Evolutionary conservation across 2,888 invertebrate genomes (phyloP), one percentile per base, ranked within the genome.

Genomic region (Asteroscopus sphinx): DNA sequence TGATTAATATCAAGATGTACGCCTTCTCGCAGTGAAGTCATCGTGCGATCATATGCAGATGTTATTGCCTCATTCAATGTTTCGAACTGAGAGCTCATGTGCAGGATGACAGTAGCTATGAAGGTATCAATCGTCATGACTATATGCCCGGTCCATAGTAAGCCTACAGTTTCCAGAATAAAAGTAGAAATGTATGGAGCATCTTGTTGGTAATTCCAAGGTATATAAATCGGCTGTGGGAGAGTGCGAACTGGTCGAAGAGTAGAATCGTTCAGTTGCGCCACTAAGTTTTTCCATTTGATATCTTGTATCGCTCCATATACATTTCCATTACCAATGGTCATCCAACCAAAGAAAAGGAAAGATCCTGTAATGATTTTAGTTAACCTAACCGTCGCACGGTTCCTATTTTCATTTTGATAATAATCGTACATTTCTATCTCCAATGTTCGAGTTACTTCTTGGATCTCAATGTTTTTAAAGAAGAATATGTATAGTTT

Each of bases 101-200:
- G 93, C 0, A 93, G 73, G 49, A 94, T 92, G 12, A 94, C 71
- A 2, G 93, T 89, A 6, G 88, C 94, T 55, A 94, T 92, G 60
- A 93, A 91, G 0, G 93, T 93, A 59, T 94, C 94, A 45, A 93
- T 91, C 0, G 86, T 86, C 91, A 94, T 90, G 9, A 94, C 92
- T 33, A 94, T 93, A 46, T 93, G 93, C 1, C 93, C 94, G 0
- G 93, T 94, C 93, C 93, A 94, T 12, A 94, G 70, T 17, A 94
- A 70, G 0, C 94, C 94, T 1, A 90, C 68, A 9, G 92, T 90
- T 76, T 93, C 93, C 8, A 94, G 68, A 2, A 87, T 73, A 61
- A 91, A 92, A 0, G 94, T 92, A 3, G 83, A 81, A 49, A 92
- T 85, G 41, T 86, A 94, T 0, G 88, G 79, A 12, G 47, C 52